Conservation (phyloP, 2,113 vertebrate genomes). For the Poeciliopsis retropinna region DNA sequence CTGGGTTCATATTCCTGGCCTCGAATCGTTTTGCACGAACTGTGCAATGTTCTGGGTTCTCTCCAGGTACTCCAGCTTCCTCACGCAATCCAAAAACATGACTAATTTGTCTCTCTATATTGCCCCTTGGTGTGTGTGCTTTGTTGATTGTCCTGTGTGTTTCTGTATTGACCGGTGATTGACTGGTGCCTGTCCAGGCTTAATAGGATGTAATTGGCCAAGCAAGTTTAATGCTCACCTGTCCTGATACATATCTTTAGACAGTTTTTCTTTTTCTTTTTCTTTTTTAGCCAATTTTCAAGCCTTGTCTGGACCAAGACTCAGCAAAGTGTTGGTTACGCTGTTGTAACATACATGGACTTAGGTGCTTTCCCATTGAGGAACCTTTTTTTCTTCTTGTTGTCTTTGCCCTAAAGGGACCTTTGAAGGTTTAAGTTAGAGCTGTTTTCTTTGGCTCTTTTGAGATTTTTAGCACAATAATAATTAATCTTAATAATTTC, state of each 20-base stretch:
- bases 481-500: background rate
- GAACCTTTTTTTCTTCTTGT: background rate
- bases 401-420: background rate
- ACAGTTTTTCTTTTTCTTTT: background rate
- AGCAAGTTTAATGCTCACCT: background rate
- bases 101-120: no score
- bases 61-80: background rate
- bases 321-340: background rate
- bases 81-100: no score
- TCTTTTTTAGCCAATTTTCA: background rate
- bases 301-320: background rate
- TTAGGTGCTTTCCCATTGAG: no score
- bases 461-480: background rate
- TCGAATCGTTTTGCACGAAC: background rate
- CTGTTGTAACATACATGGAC: no score
- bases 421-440: background rate
- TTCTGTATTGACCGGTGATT: no score
- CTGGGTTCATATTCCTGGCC: no score
- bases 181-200: no score
- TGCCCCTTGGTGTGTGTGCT: no score
- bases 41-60: background rate
- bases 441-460: background rate
- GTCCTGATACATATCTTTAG: background rate
- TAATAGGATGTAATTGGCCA: no score
- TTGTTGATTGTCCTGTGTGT: no score